These are phyloP conservation scores for Macquaria ambigua DNA, from an alignment of 2,113 vertebrate genomes.

Conservation along the genomic window DNA sequence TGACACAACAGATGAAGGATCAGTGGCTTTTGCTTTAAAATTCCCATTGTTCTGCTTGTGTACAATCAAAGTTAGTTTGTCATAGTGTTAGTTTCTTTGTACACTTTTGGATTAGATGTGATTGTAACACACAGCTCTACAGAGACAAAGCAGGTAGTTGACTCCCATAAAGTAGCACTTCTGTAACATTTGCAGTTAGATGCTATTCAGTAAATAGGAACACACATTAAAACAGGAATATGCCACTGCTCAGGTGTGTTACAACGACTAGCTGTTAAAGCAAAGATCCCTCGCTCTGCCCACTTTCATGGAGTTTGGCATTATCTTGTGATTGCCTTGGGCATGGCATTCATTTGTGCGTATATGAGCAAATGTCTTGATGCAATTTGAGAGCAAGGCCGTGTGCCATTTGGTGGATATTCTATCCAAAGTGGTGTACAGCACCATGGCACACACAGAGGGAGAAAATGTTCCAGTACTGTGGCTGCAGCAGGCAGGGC, in stretches of 20 bases:
- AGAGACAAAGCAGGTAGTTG: neutral
- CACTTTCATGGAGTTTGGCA: neutral
- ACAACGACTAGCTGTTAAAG: neutral
- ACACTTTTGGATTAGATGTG: constrained; percentile 9
- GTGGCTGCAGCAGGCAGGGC: constrained; percentile 34
- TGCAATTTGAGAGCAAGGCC: constrained; percentile 16
- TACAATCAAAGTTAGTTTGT: constrained; percentile 10
- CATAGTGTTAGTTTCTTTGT: neutral
- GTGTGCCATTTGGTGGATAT: constrained; percentile 28
- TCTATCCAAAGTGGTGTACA: constrained; percentile 45
- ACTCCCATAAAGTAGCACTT: neutral
- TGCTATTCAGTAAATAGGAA: neutral
- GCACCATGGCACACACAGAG: constrained; percentile 12
- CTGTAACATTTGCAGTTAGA: neutral
- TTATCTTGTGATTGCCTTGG: neutral
- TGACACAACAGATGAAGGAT: constrained; percentile 49
- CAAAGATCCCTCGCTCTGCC: neutral
- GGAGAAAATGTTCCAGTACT: constrained; percentile 35
- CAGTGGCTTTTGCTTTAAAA: constrained; percentile 31
- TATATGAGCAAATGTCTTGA: constrained; percentile 17
- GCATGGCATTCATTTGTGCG: neutral
- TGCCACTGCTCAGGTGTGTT: neutral
- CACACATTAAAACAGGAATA: neutral
- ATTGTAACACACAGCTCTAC: neutral
- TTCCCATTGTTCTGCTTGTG: constrained; percentile 39